A percentile compares a stretch with the other conserved stretches of the same genome.
Conservation (phyloP, 2,888 invertebrate species). For the Trypoxylon attenuatum region DNA sequence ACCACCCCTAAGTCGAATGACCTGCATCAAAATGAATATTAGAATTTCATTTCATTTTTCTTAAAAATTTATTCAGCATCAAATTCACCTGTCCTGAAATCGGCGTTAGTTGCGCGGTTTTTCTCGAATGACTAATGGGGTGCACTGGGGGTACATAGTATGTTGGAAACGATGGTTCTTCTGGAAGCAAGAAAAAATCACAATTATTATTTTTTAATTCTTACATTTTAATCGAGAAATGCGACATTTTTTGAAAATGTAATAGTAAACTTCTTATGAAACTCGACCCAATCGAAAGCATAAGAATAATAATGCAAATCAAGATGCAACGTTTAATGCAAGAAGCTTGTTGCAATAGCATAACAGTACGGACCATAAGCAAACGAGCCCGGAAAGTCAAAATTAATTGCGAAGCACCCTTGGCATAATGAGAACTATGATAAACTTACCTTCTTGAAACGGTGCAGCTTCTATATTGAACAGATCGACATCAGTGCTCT, state of each 20-base stretch:
- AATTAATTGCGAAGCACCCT: background rate
- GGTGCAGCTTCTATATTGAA: slow-evolving; percentile 58
- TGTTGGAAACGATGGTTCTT: slow-evolving; percentile 66
- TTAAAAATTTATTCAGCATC: background rate
- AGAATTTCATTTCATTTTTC: slow-evolving; percentile 1
- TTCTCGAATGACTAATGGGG: slow-evolving; percentile 50
- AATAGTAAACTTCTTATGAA: too few relatives aligned
- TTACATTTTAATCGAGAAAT: background rate
- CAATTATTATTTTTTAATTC: too few relatives aligned
- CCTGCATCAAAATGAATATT: slow-evolving; percentile 51
- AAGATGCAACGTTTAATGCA: too few relatives aligned
- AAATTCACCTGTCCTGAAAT: slow-evolving; percentile 66
- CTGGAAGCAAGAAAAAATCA: too few relatives aligned
- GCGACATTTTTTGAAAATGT: too few relatives aligned
- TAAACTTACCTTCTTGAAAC: slow-evolving; percentile 58
- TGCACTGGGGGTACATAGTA: slow-evolving; percentile 63
- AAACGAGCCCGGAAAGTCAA: background rate
- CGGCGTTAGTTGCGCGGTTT: slow-evolving; percentile 54
- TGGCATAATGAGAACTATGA: too few relatives aligned
- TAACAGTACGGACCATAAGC: slow-evolving; percentile 18
- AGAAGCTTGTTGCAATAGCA: slow-evolving; percentile 9
- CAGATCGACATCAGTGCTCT: slow-evolving; percentile 55
- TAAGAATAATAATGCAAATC: too few relatives aligned
- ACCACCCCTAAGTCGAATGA: slow-evolving; percentile 74
- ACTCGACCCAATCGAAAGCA: too few relatives aligned